A percentile compares a stretch with the other conserved stretches of the same genome.
Conservation (phyloP, 2,888 invertebrate species). For the Metacarcinus magister region DNA sequence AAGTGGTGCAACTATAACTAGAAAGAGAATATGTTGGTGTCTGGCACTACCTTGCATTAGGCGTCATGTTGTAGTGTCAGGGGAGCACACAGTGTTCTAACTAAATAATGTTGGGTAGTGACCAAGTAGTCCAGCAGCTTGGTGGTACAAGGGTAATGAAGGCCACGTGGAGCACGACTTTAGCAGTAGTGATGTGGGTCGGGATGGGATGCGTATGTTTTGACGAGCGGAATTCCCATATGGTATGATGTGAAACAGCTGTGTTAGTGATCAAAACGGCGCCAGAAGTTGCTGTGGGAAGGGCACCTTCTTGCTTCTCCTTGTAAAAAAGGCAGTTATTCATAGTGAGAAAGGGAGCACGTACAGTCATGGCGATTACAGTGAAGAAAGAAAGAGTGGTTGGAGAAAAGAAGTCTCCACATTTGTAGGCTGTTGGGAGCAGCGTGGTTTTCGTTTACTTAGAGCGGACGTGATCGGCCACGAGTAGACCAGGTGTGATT, state of each 20-base stretch:
- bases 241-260: neutral
- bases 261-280: neutral
- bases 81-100: neutral
- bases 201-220: neutral
- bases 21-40: neutral
- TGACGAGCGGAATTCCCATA: neutral
- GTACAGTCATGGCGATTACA: neutral
- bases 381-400: neutral
- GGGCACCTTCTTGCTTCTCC: neutral
- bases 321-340: neutral
- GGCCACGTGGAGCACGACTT: neutral
- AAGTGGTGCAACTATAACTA: no score
- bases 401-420: neutral
- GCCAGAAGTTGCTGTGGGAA: neutral
- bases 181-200: neutral
- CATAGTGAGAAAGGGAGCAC: neutral
- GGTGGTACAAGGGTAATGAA: neutral
- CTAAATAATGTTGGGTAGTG: neutral
- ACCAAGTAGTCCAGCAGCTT: neutral
- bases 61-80: neutral
- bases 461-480: neutral
- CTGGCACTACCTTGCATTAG: neutral
- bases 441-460: neutral
- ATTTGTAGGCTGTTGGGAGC: neutral
- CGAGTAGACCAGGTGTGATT: neutral